Conservation (phyloP, 2,113 vertebrate species). For the Gasterosteus aculeatus region DNA sequence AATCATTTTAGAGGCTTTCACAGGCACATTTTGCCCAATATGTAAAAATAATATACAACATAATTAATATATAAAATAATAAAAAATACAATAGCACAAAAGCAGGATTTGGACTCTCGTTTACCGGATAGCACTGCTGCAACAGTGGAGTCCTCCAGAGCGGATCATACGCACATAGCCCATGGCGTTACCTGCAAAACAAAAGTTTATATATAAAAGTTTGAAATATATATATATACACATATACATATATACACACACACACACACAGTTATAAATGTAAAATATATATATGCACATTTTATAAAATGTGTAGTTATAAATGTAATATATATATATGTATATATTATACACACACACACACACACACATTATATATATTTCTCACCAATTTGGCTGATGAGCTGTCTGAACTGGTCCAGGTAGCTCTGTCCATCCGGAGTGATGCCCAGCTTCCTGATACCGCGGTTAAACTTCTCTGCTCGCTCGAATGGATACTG, state of each 20-base stretch:
- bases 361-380: neutral
- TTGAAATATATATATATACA: too few relatives aligned
- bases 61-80: too few relatives aligned
- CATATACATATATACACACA: too few relatives aligned
- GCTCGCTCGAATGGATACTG: constrained; percentile 98
- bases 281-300: too few relatives aligned
- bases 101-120: neutral
- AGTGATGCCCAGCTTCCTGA: constrained; percentile 96
- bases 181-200: constrained; percentile 92
- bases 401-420: constrained; percentile 98
- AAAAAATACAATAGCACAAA: neutral
- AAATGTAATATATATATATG: too few relatives aligned
- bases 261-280: too few relatives aligned
- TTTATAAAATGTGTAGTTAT: too few relatives aligned
- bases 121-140: constrained; percentile 98
- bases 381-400: constrained; percentile 95
- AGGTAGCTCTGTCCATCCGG: constrained; percentile 98
- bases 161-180: constrained; percentile 98
- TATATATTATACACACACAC: too few relatives aligned
- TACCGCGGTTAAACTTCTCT: constrained; percentile 98
- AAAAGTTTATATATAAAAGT: too few relatives aligned
- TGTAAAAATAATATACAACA: too few relatives aligned
- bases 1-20: neutral
- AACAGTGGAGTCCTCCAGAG: constrained; percentile 97
- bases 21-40: neutral